A percentile compares a stretch with the other conserved stretches of the same genome.
These are phyloP conservation scores for Tetanocera ferruginea DNA, from an alignment of 2,888 invertebrate genomes.

Conservation along the genomic window DNA sequence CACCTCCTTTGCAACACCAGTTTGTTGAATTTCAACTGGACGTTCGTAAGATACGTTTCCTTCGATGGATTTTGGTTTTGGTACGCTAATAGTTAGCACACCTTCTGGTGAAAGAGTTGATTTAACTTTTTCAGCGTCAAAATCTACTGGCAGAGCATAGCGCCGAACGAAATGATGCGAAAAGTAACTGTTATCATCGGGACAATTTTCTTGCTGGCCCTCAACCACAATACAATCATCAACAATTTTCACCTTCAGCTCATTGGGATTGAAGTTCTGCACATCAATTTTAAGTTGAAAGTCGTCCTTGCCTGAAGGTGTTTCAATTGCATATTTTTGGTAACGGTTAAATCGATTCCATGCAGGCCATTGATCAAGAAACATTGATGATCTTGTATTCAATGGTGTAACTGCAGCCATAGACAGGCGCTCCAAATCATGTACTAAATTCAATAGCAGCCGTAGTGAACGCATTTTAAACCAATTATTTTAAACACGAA, in stretches of 20 bases:
- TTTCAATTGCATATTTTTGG: slow-evolving; percentile 2
- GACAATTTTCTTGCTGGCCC: slow-evolving; percentile 79
- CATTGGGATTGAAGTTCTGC: slow-evolving; percentile 78
- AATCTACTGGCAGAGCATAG: slow-evolving; percentile 77
- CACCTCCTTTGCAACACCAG: slow-evolving; percentile 6
- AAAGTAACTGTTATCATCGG: slow-evolving; percentile 80
- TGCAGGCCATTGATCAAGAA: neutral
- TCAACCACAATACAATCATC: slow-evolving; percentile 73
- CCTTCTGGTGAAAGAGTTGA: slow-evolving; percentile 86
- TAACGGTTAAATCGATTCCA: neutral
- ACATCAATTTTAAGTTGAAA: slow-evolving; percentile 79
- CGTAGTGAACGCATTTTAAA: slow-evolving; percentile 23
- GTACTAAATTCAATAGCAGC: slow-evolving; percentile 7
- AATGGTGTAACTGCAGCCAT: neutral
- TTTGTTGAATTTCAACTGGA: slow-evolving; percentile 23
- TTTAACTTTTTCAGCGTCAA: slow-evolving; percentile 78
- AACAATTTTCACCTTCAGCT: slow-evolving; percentile 78
- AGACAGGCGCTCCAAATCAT: slow-evolving; percentile 21
- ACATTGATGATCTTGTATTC: neutral
- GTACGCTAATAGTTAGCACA: slow-evolving; percentile 80
- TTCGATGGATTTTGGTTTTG: slow-evolving; percentile 64
- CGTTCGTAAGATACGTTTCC: neutral
- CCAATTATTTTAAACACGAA: neutral
- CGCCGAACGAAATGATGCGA: slow-evolving; percentile 83
- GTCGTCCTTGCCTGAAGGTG: slow-evolving; percentile 73